phyloP scores from a whole-genome alignment of 2,888 invertebrate species.

The Pristionchus exspectatus region DNA sequence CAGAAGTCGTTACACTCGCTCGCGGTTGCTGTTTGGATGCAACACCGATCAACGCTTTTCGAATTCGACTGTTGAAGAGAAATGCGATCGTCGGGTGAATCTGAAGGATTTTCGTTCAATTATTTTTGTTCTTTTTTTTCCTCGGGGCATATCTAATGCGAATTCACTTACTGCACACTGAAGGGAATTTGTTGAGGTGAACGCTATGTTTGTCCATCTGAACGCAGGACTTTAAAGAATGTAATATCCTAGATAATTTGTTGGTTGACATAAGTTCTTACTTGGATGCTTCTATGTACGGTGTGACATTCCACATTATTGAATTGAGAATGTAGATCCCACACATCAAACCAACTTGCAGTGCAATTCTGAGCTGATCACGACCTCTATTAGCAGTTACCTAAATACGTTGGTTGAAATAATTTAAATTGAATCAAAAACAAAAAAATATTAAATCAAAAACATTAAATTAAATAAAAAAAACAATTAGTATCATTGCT shows the following conservation, averaged over 20 bases:
- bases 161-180: neutral
- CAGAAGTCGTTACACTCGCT: neutral
- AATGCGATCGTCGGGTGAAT: neutral
- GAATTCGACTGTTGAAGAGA: neutral
- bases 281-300: neutral
- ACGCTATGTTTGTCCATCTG: neutral
- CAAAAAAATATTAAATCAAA: too few species aligned
- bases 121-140: neutral
- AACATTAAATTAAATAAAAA: too few species aligned
- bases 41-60: neutral
- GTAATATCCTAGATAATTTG: too few species aligned
- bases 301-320: neutral
- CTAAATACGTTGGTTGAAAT: neutral
- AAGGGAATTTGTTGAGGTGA: neutral
- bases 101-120: neutral
- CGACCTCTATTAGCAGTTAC: neutral
- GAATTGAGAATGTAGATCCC: neutral
- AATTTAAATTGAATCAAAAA: too few species aligned
- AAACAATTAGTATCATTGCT: neutral
- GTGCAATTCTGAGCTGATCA: neutral
- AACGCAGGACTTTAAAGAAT: neutral
- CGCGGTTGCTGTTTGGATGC: neutral
- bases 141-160: neutral
- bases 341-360: conserved; percentile 8
- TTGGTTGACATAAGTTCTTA: neutral